Conservation (phyloP, 1,140 invertebrate genomes). For the Aplysia californica region DNA sequence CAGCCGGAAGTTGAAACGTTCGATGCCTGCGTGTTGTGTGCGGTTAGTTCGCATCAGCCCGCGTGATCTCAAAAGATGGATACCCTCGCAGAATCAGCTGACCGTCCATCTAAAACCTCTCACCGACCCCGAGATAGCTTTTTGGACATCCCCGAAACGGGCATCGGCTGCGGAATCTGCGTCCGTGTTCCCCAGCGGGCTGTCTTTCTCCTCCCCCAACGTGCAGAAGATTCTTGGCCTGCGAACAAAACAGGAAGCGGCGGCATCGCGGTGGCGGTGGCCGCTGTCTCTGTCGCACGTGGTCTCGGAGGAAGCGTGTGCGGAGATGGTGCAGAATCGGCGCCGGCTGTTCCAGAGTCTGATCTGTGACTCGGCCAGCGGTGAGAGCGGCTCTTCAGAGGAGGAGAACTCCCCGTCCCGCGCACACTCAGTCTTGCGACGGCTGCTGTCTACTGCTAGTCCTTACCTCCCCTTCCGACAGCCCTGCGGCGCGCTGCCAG, state of each 20-base stretch:
- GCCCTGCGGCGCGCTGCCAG: no score
- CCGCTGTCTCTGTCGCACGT: no score
- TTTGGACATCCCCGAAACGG: slow-evolving; percentile 31
- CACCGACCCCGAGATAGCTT: slow-evolving; percentile 23
- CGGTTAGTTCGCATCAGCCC: slow-evolving; percentile 40
- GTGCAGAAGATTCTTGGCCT: slow-evolving; percentile 54
- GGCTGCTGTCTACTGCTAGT: no score
- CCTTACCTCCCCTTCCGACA: no score
- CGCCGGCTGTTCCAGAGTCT: slow-evolving; percentile 46
- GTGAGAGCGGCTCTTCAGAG: background rate
- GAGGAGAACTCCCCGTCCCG: background rate
- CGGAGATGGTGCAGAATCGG: slow-evolving; percentile 47
- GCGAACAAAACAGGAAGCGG: slow-evolving; percentile 33
- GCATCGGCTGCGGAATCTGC: background rate
- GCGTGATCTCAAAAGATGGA: slow-evolving; percentile 47
- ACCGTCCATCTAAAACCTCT: slow-evolving; percentile 32
- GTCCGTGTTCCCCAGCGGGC: slow-evolving; percentile 48
- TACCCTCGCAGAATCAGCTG: slow-evolving; percentile 24
- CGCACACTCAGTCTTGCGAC: no score
- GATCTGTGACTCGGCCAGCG: slow-evolving; percentile 39
- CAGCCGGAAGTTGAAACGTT: slow-evolving; percentile 40
- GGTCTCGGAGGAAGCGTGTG: slow-evolving; percentile 54
- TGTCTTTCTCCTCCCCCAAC: slow-evolving; percentile 45
- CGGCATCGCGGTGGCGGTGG: background rate
- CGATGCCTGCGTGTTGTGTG: no score